Base-by-base conservation (phyloP, 2,113 vertebrate species). In the Hassar affinis region DNA sequence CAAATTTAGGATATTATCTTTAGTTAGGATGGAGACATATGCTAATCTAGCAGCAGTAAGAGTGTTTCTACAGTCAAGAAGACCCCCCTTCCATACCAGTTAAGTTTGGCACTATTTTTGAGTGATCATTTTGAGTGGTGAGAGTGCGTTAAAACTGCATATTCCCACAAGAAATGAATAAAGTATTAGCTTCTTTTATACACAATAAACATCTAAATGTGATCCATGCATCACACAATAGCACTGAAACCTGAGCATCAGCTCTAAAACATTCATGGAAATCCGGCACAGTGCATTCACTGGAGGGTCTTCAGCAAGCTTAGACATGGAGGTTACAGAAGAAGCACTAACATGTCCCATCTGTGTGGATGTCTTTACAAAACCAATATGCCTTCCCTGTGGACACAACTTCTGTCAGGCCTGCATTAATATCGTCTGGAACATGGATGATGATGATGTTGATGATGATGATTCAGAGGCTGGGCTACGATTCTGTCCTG, bases 371-470 rank as follows among this genome's bases (percentile, higher is more conserved):
- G 66, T 90, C 64, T 92, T 91, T 71, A 90, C 86, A 12, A 91
- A 93, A 68, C 92, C 93, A 3, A 91, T 93, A 47, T 81, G 84
- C 0, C 92, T 94, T 15, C 90, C 89, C 2, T 94, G 94, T 30
- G 86, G 91, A 22, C 93, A 94, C 76, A 57, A 88, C 88, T 94
- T 94, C 87, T 94, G 94, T 74, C 89, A 90, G 80, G 88, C 86
- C 57, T 94, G 94, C 59, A 94, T 94, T 77, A 86, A 83, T 33
- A 74, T 89, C 12, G 92, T 94, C 20, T 94, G 93, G 93, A 90
- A 92, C 87, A 87, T 87, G 14, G 91, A 93, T 33, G 85, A 84
- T 7, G 91, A 93, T 22, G 84, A 42, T 6, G n/a, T n/a, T n/a
- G 90, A 93, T 33, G 85, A 84, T 7, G 91, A 93, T 22, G 84